Evolutionary conservation across 2,113 vertebrate genomes (phyloP).

Genomic region (Australoheros scitulus): DNA sequence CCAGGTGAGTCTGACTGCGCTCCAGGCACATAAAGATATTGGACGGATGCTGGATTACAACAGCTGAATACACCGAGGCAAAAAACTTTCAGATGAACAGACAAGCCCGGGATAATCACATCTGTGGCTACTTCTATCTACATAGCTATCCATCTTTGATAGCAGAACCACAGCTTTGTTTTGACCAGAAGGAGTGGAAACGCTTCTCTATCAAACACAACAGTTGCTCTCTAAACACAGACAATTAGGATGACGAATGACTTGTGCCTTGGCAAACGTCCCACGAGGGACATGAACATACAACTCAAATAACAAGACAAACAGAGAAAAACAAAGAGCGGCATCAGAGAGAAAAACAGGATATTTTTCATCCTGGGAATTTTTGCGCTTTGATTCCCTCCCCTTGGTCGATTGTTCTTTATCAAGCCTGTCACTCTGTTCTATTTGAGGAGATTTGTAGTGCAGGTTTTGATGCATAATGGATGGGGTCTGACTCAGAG

Average conservation of each 20-base stretch:
- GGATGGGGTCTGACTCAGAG: constrained; percentile 68
- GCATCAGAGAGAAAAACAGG: constrained; percentile 61
- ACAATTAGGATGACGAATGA: constrained; percentile 81
- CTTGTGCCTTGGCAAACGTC: constrained; percentile 57
- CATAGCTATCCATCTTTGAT: constrained; percentile 59
- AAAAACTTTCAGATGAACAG: constrained; percentile 40
- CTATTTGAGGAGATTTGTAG: constrained; percentile 75
- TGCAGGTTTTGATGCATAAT: constrained; percentile 73
- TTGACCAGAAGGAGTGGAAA: constrained; percentile 68
- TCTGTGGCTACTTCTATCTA: constrained; percentile 58
- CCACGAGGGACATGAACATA: constrained; percentile 69
- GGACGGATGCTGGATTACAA: constrained; percentile 32
- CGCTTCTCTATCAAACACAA: constrained; percentile 66
- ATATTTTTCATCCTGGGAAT: constrained; percentile 67
- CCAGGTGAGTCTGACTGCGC: constrained; percentile 12
- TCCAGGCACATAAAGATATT: constrained; percentile 35
- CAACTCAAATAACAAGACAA: constrained; percentile 71
- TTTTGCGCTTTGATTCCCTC: constrained; percentile 56
- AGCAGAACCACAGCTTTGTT: constrained; percentile 55
- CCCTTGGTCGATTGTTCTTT: constrained; percentile 67
- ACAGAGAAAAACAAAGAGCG: constrained; percentile 70
- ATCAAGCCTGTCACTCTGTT: constrained; percentile 76
- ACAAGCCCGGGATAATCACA: constrained; percentile 55
- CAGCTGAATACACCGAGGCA: constrained; percentile 38
- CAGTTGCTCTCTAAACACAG: constrained; percentile 74